Evolutionary conservation across 2,888 invertebrate genomes (phyloP), one percentile per base, ranked within the genome.

Genomic region (Sarcophaga carnaria): DNA sequence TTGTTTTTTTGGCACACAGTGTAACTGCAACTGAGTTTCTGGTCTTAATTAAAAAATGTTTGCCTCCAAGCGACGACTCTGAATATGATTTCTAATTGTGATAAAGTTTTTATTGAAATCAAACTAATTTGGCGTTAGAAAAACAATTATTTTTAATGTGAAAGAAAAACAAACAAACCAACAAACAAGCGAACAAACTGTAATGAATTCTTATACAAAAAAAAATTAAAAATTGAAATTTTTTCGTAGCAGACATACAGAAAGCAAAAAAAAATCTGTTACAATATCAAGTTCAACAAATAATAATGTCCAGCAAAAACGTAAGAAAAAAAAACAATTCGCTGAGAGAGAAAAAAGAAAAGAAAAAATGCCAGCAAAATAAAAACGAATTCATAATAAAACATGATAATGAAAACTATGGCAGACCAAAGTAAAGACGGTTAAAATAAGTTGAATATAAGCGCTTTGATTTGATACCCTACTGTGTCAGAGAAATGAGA

Each of bases 211-310:
- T 49, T 67, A 14, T 54, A 14, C 54, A 4, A 54, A 14, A 14
- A 64, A 79, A 80, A 63, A 49, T 8, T 62, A 25, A 45, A 64
- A 63, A 60, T n/a, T 74, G 67, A 85, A 54, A 25, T 25, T 45
- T 80, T 60, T 60, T 69, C 45, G 14, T 37, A 37, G 37, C 37
- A 37, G 37, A 37, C 49, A 14, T 49, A 49, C 49, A 47, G 63
- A 63, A 14, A 17, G 22, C 6, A 72, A 76, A 66, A 67, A 64
- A 80, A 79, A 72, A 62, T 77, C 77, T 45, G 27, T 72, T 66
- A 79, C 78, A 85, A 79, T 81, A 85, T 85, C 81, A 85, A 85
- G 81, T 85, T 85, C 74, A 85, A 54, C 49, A 64, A 54, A 74
- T 22, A 76, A 37, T 27, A 74, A 20, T 74, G 60, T 74, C 59